Evolutionary conservation across 2,888 invertebrate species (phyloP), one percentile per base, ranked within the genome.

Genomic region (Chironomus tentans): DNA sequence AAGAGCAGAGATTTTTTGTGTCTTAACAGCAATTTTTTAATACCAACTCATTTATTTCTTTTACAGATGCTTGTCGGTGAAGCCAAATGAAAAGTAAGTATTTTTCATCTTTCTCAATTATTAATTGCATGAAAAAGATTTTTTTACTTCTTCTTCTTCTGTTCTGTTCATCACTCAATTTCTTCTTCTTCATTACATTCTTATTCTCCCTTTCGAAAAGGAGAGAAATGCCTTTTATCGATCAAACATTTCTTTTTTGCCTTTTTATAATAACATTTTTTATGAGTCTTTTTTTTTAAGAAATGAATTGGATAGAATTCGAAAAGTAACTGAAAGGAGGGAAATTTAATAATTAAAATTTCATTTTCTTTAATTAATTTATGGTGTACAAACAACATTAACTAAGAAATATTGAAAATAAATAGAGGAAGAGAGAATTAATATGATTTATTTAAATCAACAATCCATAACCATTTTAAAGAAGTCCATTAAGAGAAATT

Each of bases 31-130:
- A 50, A 68, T 21, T 75, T 22, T 15, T 73, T 73, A 56, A 56
- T 56, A n/a, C 18, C 22, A 65, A 65, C 21, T 50, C 4, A 3
- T 15, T 73, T 3, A n/a, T 73, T 46, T 73, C 46, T 13, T 62
- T 65, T 65, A 65, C 50, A 76, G 76, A 56, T 76, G 76, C 28
- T 56, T 76, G 68, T 76, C 76, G n/a, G 69, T 76, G 15, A 76
- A 76, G 24, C 76, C 76, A 24, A 76, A 68, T 69, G 76, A 76
- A 69, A 76, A 62, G 76, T 76, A 76, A 68, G 69, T 10, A n/a
- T n/a, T n/a, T n/a, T n/a, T n/a, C n/a, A n/a, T 50, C 28, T 28
- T 28, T 28, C 1, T 50, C 15, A 56, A 56, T 56, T 0, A 15
- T 56, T 56, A 56, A 56, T 56, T 56, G 56, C 56, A 56, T 56